phyloP scores from a whole-genome alignment of 2,113 vertebrate genomes.

The Notothenia coriiceps region DNA sequence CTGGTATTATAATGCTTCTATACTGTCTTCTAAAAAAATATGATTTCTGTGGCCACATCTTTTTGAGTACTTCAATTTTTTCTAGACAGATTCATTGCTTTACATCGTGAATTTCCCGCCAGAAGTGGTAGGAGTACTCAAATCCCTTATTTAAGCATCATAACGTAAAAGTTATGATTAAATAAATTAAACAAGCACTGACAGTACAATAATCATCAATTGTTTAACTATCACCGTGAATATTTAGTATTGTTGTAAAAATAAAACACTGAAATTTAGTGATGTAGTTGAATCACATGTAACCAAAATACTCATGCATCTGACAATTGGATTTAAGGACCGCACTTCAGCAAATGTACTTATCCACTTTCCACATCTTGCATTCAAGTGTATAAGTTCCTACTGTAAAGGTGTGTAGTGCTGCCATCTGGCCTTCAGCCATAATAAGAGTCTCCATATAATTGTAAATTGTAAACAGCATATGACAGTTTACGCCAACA shows the following conservation, averaged over 20 bases:
- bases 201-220: neutral
- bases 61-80: neutral
- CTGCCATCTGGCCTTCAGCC: conserved; percentile 41
- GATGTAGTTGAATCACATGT: neutral
- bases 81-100: neutral
- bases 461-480: conserved; percentile 46
- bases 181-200: too few species aligned
- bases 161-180: too few species aligned
- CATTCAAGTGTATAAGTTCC: neutral
- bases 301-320: neutral
- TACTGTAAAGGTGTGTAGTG: conserved; percentile 6
- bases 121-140: neutral
- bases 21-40: neutral
- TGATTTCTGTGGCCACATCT: neutral
- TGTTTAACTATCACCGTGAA: too few species aligned
- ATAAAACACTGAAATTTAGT: neutral
- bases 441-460: conserved; percentile 24
- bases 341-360: neutral
- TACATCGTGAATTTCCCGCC: neutral
- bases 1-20: conserved; percentile 12
- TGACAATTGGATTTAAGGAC: neutral
- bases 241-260: too few species aligned
- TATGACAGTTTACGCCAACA: neutral
- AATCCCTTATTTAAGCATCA: neutral
- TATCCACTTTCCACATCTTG: neutral